Conservation (phyloP, 2,113 vertebrate genomes). For the Myotis brandtii region DNA sequence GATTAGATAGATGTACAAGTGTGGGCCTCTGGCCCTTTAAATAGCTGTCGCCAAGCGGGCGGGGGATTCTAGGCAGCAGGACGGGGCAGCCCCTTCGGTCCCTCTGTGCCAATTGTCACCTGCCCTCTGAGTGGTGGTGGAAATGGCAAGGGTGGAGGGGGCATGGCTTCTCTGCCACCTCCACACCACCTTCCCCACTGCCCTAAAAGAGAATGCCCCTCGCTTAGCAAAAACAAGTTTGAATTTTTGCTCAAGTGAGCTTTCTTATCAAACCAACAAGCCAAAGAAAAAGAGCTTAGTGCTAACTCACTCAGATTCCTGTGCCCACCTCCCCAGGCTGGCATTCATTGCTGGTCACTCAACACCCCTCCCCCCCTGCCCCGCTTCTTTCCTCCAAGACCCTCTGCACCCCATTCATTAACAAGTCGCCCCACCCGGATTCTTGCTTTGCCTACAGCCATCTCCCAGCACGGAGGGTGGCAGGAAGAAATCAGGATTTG, state of each 20-base stretch:
- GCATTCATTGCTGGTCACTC: neutral
- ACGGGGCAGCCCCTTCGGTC: neutral
- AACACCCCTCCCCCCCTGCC: neutral
- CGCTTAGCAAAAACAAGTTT: neutral
- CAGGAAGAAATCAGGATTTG: neutral
- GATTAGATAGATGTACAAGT: neutral
- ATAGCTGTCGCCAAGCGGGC: neutral
- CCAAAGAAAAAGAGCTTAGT: neutral
- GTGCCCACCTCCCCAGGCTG: neutral
- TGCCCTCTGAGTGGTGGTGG: neutral
- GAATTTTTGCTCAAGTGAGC: neutral
- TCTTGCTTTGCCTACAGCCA: neutral
- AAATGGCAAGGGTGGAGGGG: no score
- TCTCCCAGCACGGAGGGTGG: no score
- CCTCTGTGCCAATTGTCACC: neutral
- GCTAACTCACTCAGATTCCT: neutral
- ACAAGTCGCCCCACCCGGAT: neutral
- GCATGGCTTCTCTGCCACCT: neutral
- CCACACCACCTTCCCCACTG: fast-evolving
- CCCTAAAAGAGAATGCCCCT: neutral
- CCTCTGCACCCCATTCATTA: no score
- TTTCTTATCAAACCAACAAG: neutral
- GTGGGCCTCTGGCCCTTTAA: neutral
- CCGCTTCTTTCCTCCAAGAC: neutral
- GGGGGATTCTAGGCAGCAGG: neutral